A percentile compares a stretch with the other conserved stretches of the same genome.
Conservation (phyloP, 1,140 invertebrate species). For the Euwallacea similis region DNA sequence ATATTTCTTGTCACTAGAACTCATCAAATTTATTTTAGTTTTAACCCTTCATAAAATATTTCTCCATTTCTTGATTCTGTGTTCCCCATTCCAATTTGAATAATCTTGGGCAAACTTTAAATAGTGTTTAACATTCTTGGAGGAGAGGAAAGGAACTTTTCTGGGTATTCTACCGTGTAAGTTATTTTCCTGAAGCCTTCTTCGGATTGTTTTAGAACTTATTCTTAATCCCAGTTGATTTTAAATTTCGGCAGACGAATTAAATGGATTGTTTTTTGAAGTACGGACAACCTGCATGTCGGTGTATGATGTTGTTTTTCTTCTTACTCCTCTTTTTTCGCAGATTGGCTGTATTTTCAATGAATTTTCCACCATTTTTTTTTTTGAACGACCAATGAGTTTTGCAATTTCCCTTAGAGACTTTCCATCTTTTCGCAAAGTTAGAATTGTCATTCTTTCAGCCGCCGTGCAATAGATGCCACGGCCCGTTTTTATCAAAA, state of each 20-base stretch:
- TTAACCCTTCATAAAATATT: neutral
- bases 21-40: neutral
- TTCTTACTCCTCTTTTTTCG: neutral
- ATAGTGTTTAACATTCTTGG: neutral
- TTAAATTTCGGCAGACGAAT: too few relatives aligned
- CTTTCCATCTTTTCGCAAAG: conserved; percentile 6
- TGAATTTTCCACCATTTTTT: neutral
- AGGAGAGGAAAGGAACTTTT: conserved; percentile 1
- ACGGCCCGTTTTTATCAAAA: conserved; percentile 15
- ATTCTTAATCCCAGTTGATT: neutral
- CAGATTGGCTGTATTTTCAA: conserved; percentile 1
- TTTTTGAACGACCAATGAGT: conserved; percentile 3
- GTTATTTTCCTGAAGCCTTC: neutral
- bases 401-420: conserved; percentile 9
- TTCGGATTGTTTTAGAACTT: neutral
- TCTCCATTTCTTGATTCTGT: neutral
- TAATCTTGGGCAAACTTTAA: neutral
- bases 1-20: neutral
- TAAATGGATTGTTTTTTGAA: too few relatives aligned
- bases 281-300: too few relatives aligned
- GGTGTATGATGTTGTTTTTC: neutral
- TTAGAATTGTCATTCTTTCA: conserved; percentile 7
- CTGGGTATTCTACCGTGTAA: neutral
- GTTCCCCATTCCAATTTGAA: neutral
- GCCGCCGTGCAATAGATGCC: neutral